phyloP scores from a whole-genome alignment of 2,797 vertebrate species.

The Meda fulgida region DNA sequence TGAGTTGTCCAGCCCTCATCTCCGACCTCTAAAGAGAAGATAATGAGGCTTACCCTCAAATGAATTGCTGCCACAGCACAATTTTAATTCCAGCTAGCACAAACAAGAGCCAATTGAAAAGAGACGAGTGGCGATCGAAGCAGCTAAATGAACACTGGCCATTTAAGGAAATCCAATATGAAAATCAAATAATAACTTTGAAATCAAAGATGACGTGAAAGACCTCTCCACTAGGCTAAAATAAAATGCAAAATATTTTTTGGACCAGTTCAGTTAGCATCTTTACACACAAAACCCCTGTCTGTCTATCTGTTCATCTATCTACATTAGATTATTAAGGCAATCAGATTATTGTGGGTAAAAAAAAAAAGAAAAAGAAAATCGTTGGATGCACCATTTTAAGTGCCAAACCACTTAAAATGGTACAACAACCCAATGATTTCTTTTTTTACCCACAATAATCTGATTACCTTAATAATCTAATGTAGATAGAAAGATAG shows the following conservation, averaged over 20 bases:
- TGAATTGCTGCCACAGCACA: constrained; percentile 31
- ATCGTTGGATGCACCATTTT: no score
- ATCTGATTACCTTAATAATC: no score
- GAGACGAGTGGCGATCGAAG: neutral
- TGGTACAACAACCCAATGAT: no score
- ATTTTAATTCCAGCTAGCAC: constrained; percentile 38
- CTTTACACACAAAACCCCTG: no score
- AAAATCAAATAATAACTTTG: constrained; percentile 16
- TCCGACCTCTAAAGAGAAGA: constrained; percentile 44
- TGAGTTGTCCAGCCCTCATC: constrained; percentile 25
- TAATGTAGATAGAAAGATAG: no score
- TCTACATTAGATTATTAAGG: no score
- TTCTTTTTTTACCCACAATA: neutral
- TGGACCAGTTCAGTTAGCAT: no score
- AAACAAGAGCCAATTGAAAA: constrained; percentile 20
- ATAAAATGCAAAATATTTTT: neutral
- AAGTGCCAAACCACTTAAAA: no score
- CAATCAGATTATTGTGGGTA: no score
- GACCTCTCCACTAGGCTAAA: neutral
- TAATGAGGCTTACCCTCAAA: constrained; percentile 35
- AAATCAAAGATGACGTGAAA: neutral
- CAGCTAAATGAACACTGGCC: neutral
- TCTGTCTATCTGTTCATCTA: no score
- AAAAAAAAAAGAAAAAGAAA: no score
- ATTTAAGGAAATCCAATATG: constrained; percentile 16